These are phyloP conservation scores for Otolemur garnettii DNA, from an alignment of 2,113 vertebrate species.

Conservation along the genomic window DNA sequence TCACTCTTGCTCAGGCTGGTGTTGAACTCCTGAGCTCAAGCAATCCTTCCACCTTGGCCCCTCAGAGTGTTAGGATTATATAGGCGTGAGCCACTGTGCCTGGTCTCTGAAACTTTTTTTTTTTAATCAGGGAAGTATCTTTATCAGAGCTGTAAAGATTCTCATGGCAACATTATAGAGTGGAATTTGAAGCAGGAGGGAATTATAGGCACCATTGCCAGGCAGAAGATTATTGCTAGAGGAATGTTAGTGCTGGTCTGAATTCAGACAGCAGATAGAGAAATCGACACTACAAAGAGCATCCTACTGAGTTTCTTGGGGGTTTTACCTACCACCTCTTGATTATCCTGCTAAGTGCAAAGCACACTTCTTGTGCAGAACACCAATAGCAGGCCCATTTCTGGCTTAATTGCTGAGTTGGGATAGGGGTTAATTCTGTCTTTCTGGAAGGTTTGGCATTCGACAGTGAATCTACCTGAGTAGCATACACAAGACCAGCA, in stretches of 20 bases:
- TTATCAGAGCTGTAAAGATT: constrained; percentile 20
- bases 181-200: background rate
- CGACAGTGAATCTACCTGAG: background rate
- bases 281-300: background rate
- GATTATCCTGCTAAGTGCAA: background rate
- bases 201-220: background rate
- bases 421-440: background rate
- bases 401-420: background rate
- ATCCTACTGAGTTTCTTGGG: background rate
- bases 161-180: background rate
- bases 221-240: background rate
- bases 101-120: background rate
- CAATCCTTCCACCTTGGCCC: too few species aligned
- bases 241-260: background rate
- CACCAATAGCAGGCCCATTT: background rate
- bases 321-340: background rate
- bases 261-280: background rate
- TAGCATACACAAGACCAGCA: background rate
- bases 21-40: too few species aligned
- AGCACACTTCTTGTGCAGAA: background rate
- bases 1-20: too few species aligned
- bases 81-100: too few species aligned
- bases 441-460: background rate
- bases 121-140: background rate
- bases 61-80: too few species aligned